Evolutionary conservation across 2,797 vertebrate species (phyloP), one percentile per base, ranked within the genome.

Genomic region (Enteromius fasciolatus): DNA sequence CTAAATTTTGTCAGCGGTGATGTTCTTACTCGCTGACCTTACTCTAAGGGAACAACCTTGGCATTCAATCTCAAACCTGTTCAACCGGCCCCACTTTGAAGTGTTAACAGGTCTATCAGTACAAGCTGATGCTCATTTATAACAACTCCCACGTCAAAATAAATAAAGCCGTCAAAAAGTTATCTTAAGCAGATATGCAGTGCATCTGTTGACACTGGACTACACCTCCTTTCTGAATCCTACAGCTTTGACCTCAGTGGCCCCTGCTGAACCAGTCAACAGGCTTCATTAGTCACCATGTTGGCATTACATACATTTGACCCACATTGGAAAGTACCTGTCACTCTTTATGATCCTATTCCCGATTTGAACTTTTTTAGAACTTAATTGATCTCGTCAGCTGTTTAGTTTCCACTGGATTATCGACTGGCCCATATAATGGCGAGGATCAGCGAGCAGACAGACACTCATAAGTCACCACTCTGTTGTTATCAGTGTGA

Each of bases 341-440:
- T 72, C 52, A 33, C 14, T 66, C 74, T 63, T 25, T 73, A 48
- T 78, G 20, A 85, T 48, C 74, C 66, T 15, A 25, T 77, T 50
- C 33, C 63, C 76, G 69, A 78, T 69, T 48, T 67, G 15, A 75
- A 59, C 44, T 64, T 50, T 41, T 81, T 67, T 70, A 39, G 41
- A 84, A 66, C 15, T 80, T 79, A 80, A 84, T 85, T 84, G 84
- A 82, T 63, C 57, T 68, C 20, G 66, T 84, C 81, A 69, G 48
- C 23, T 54, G 25, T 79, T 36, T 78, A 67, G 68, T 81, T 78
- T 84, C 81, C 52, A 61, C 57, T 77, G 48, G 20, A 61, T 57
- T 39, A 80, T 76, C 46, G 75, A 80, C 25, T 17, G 54, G 33
- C 67, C 31, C 50, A 36, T 64, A 77, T 64, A 83, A 83, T 41